Evolutionary conservation across 1,140 invertebrate genomes (phyloP).

Genomic region (Telenomus remus): DNA sequence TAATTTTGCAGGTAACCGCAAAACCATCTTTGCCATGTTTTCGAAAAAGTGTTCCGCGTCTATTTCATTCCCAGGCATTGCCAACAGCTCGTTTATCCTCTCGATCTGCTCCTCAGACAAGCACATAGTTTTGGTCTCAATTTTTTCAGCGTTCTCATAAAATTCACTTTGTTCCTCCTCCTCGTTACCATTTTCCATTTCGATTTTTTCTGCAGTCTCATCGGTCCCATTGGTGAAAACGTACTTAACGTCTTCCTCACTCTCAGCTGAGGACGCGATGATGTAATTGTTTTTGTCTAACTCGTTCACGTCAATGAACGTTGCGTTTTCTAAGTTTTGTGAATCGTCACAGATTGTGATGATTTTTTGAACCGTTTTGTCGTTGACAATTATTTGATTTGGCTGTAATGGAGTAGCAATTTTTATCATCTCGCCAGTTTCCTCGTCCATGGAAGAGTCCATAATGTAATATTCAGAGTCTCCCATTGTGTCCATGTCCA

Average conservation of each 20-base stretch:
- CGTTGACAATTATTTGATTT: slow-evolving; percentile 31
- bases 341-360: slow-evolving; percentile 39
- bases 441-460: slow-evolving; percentile 18
- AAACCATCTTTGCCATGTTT: slow-evolving; percentile 58
- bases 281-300: slow-evolving; percentile 35
- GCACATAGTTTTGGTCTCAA: slow-evolving; percentile 16
- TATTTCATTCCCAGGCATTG: slow-evolving; percentile 39
- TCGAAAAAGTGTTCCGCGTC: slow-evolving; percentile 61
- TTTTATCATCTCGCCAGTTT: slow-evolving; percentile 21
- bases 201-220: neutral
- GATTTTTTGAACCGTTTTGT: slow-evolving; percentile 41
- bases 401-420: slow-evolving; percentile 19
- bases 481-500: slow-evolving; percentile 51
- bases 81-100: slow-evolving; percentile 39
- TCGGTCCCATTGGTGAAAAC: neutral
- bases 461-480: slow-evolving; percentile 52
- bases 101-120: neutral
- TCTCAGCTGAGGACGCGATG: slow-evolving; percentile 9
- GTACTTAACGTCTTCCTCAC: slow-evolving; percentile 7
- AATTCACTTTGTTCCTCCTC: neutral
- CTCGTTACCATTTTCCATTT: neutral
- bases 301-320: slow-evolving; percentile 22
- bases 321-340: slow-evolving; percentile 23
- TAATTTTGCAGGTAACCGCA: slow-evolving; percentile 45
- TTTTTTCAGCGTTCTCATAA: neutral